A percentile compares a stretch with the other conserved stretches of the same genome.
phyloP scores from a whole-genome alignment of 1,140 invertebrate species.

The Lysiphlebus fabarum region DNA sequence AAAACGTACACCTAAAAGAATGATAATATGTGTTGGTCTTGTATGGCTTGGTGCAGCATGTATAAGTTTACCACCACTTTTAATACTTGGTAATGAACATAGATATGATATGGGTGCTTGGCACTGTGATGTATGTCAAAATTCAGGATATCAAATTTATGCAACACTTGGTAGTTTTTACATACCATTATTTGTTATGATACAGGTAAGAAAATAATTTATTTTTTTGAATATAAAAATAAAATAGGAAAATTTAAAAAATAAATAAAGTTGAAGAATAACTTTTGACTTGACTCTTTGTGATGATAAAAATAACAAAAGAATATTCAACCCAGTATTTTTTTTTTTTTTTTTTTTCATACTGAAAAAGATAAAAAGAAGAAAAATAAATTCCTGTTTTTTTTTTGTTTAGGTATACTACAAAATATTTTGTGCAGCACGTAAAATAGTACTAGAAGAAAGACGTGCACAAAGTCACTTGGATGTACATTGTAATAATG shows the following conservation, averaged over 20 bases:
- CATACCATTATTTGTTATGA: slow-evolving; percentile 84
- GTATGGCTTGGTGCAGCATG: slow-evolving; percentile 88
- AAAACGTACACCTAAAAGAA: slow-evolving; percentile 78
- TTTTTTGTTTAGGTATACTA: slow-evolving; percentile 70
- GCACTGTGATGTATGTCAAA: slow-evolving; percentile 79
- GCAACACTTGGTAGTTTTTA: slow-evolving; percentile 88
- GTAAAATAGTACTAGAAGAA: slow-evolving; percentile 81
- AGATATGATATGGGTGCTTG: slow-evolving; percentile 54
- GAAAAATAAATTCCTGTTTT: not conserved
- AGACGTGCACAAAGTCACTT: slow-evolving; percentile 79
- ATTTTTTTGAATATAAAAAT: no score
- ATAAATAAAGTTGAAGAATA: no score
- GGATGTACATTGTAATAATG: slow-evolving; percentile 67
- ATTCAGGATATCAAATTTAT: slow-evolving; percentile 86
- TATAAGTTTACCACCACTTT: slow-evolving; percentile 81
- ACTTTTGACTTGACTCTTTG: no score
- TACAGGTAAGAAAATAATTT: slow-evolving; percentile 60
- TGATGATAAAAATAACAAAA: no score
- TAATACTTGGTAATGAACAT: slow-evolving; percentile 86
- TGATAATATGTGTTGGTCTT: slow-evolving; percentile 79
- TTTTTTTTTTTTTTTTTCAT: slow-evolving; percentile 81
- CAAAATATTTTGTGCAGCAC: slow-evolving; percentile 83
- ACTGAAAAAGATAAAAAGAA: slow-evolving; percentile 70
- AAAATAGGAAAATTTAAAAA: no score
- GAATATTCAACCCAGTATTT: slow-evolving; percentile 65